Conservation (phyloP, 2,113 vertebrate genomes). For the Xiphophorus hellerii region DNA sequence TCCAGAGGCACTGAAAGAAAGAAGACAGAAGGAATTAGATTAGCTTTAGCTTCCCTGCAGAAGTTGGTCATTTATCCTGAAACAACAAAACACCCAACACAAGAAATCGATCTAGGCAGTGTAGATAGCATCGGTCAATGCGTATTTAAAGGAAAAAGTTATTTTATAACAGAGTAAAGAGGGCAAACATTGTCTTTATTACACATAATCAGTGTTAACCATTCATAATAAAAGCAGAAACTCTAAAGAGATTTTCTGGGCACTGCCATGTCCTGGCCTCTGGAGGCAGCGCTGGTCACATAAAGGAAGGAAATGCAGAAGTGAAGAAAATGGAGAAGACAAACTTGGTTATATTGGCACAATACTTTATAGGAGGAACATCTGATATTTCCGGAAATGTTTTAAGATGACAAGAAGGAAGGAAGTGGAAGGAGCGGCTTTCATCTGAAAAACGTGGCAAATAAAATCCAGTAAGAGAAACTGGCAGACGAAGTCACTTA, state of each 20-base stretch:
- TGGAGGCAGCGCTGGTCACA: too few species aligned
- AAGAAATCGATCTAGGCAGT: not conserved
- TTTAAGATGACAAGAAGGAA: too few species aligned
- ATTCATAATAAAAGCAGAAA: not conserved
- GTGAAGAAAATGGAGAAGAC: too few species aligned
- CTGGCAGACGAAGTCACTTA: too few species aligned
- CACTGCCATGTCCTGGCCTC: not conserved
- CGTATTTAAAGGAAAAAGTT: not conserved
- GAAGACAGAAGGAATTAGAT: slow-evolving; percentile 7
- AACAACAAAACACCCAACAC: not conserved
- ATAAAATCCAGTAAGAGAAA: too few species aligned
- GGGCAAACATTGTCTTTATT: not conserved
- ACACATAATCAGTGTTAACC: too few species aligned
- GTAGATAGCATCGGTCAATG: not conserved
- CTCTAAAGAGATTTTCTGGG: not conserved
- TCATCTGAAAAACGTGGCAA: too few species aligned
- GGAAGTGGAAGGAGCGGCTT: too few species aligned
- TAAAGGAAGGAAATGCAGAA: too few species aligned
- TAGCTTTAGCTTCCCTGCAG: not conserved
- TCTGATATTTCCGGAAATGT: too few species aligned
- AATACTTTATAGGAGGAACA: too few species aligned
- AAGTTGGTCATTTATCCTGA: not conserved
- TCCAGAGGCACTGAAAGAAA: slow-evolving; percentile 87
- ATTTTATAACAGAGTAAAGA: not conserved
- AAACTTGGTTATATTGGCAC: too few species aligned